These are phyloP conservation scores for Cephus nigrinus DNA, from an alignment of 2,888 invertebrate species.

Conservation along the genomic window DNA sequence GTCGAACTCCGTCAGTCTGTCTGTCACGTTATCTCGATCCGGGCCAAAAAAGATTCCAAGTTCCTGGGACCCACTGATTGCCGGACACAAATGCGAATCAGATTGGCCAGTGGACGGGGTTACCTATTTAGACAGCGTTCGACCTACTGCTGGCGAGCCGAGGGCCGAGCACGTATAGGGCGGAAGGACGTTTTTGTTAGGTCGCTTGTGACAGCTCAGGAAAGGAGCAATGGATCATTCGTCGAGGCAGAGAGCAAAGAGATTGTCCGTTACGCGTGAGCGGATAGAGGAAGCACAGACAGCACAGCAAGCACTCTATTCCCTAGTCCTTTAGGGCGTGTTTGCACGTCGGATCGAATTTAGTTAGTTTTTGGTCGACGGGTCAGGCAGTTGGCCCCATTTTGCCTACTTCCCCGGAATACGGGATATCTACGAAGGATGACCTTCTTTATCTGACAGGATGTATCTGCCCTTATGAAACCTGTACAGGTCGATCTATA, in stretches of 20 bases:
- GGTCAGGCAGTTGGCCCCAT: not conserved
- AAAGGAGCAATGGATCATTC: constrained; percentile 2
- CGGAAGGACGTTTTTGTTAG: constrained; percentile 6
- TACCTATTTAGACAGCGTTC: not conserved
- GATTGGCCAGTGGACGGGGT: not conserved
- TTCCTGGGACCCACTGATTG: not conserved
- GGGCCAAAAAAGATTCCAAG: not conserved
- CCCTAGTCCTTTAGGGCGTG: not conserved
- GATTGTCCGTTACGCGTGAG: constrained; percentile 6
- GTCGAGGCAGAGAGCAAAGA: not conserved
- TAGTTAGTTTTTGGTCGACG: not conserved
- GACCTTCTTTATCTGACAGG: not conserved
- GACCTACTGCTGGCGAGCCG: not conserved
- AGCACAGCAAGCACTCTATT: not conserved
- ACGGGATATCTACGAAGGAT: not conserved
- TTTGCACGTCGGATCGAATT: not conserved
- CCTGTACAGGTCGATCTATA: not conserved
- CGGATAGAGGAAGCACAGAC: not conserved
- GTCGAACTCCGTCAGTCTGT: not conserved
- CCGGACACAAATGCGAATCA: constrained; percentile 3
- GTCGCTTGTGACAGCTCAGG: constrained; percentile 5
- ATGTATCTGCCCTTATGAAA: not conserved
- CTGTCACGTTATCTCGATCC: not conserved
- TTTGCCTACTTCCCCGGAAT: not conserved
- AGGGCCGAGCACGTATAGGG: not conserved